Percentiles rank a stretch among this genome's conserved stretches.
These are phyloP conservation scores for Onychorhynchus coronatus DNA, from an alignment of 2,113 vertebrate genomes.

Conservation along the genomic window DNA sequence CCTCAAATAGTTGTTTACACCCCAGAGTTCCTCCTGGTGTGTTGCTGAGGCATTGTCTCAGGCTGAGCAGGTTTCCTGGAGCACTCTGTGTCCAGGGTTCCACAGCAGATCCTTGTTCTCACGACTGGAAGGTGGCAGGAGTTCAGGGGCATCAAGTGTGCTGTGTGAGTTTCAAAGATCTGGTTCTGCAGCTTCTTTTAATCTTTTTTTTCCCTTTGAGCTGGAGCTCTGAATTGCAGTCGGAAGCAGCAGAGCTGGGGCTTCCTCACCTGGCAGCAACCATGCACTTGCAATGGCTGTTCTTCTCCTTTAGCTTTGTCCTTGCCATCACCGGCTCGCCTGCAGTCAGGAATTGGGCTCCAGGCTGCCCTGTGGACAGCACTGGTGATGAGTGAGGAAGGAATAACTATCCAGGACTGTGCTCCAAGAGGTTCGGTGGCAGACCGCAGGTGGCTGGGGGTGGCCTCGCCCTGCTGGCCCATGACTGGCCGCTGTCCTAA, in stretches of 20 bases:
- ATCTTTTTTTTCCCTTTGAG: neutral
- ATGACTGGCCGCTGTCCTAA: neutral
- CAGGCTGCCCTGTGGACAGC: neutral
- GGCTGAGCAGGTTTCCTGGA: neutral
- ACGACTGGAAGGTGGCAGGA: neutral
- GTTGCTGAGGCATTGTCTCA: neutral
- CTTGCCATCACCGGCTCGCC: neutral
- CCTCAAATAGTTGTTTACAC: constrained; percentile 36
- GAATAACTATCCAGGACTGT: neutral
- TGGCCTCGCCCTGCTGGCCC: neutral
- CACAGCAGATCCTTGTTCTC: neutral
- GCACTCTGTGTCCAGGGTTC: neutral
- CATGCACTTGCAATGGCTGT: neutral
- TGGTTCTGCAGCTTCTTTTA: neutral
- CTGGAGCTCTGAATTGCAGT: neutral
- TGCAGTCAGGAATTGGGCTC: neutral
- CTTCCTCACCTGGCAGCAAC: neutral
- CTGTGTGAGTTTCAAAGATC: neutral
- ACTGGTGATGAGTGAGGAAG: neutral
- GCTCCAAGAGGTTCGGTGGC: neutral
- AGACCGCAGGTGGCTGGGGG: neutral
- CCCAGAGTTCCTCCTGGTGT: constrained; percentile 12
- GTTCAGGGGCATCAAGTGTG: neutral
- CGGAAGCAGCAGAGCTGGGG: neutral
- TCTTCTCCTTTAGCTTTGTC: neutral